phyloP scores from a whole-genome alignment of 2,888 invertebrate genomes.

The Chloroclysta siterata region DNA sequence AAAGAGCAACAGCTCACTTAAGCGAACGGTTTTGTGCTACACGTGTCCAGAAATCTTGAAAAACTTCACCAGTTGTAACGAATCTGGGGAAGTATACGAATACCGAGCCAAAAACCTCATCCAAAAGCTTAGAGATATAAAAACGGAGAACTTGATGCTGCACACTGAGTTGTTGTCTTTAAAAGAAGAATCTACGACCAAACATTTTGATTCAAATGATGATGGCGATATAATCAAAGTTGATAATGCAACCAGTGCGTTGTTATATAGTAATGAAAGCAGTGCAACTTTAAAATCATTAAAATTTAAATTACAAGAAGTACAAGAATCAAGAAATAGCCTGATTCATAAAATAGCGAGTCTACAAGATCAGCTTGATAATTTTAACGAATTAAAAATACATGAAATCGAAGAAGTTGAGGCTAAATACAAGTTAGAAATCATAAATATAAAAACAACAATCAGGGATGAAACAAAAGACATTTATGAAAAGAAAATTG shows the following conservation, averaged over 20 bases:
- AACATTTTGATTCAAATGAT: slow-evolving; percentile 36
- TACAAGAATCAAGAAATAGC: slow-evolving; percentile 58
- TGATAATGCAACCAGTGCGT: slow-evolving; percentile 56
- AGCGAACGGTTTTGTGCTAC: slow-evolving; percentile 48
- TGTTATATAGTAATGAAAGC: slow-evolving; percentile 51
- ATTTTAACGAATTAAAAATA: slow-evolving; percentile 58
- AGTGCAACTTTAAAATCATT: slow-evolving; percentile 55
- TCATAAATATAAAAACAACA: slow-evolving; percentile 56
- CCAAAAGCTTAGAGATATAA: slow-evolving; percentile 70
- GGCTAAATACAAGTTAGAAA: slow-evolving; percentile 63
- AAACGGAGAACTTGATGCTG: slow-evolving; percentile 66
- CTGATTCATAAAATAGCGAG: slow-evolving; percentile 58
- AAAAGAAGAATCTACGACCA: slow-evolving; percentile 55
- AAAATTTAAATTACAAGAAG: slow-evolving; percentile 62
- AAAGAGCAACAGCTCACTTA: slow-evolving; percentile 24
- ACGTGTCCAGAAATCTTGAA: slow-evolving; percentile 47
- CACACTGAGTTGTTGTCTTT: slow-evolving; percentile 61
- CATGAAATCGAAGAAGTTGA: slow-evolving; percentile 66
- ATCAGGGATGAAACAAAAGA: slow-evolving; percentile 58
- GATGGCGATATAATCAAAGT: slow-evolving; percentile 48
- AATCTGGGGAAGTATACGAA: slow-evolving; percentile 53
- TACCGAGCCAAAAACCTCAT: slow-evolving; percentile 66
- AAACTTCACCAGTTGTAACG: slow-evolving; percentile 28
- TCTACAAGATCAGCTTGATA: slow-evolving; percentile 61
- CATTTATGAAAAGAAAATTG: slow-evolving; percentile 60